These are phyloP conservation scores for Pseudoatta argentina DNA, from an alignment of 1,140 invertebrate genomes.

Conservation along the genomic window DNA sequence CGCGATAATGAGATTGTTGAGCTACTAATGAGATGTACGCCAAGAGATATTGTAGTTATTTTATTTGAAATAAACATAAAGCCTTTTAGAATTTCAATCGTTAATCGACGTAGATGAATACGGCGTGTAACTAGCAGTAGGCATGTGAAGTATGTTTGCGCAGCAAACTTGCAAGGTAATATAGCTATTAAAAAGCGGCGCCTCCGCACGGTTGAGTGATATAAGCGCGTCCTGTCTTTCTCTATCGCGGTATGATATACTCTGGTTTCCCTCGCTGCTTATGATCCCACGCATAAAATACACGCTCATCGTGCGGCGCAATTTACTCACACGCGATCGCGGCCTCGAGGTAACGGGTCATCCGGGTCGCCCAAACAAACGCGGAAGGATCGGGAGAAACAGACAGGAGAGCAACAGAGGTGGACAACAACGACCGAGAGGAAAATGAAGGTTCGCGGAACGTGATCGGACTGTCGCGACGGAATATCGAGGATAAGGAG, in stretches of 20 bases:
- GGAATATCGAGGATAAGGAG: slow-evolving; percentile 43
- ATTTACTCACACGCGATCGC: slow-evolving; percentile 61
- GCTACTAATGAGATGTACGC: background rate
- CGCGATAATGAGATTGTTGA: background rate
- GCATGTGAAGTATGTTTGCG: slow-evolving; percentile 21
- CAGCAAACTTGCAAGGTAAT: slow-evolving; percentile 28
- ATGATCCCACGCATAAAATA: slow-evolving; percentile 68
- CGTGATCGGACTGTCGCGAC: slow-evolving; percentile 41
- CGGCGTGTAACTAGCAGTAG: background rate
- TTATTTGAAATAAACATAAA: slow-evolving; percentile 10
- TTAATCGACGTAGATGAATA: background rate
- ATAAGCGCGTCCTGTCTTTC: slow-evolving; percentile 26
- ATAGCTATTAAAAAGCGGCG: slow-evolving; percentile 35
- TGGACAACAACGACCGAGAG: slow-evolving; percentile 25
- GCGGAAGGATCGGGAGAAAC: slow-evolving; percentile 39
- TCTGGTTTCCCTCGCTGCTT: slow-evolving; percentile 33
- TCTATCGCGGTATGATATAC: slow-evolving; percentile 18
- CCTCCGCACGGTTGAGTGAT: slow-evolving; percentile 14
- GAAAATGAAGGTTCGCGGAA: slow-evolving; percentile 48
- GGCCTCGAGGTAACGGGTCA: slow-evolving; percentile 68
- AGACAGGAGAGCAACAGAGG: background rate
- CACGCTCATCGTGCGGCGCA: slow-evolving; percentile 51
- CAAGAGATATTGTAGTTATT: background rate
- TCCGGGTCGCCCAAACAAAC: slow-evolving; percentile 47
- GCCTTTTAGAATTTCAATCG: background rate